Evolutionary conservation across 2,797 vertebrate species (phyloP), one percentile per base, ranked within the genome.

Genomic region (Fringilla coelebs): DNA sequence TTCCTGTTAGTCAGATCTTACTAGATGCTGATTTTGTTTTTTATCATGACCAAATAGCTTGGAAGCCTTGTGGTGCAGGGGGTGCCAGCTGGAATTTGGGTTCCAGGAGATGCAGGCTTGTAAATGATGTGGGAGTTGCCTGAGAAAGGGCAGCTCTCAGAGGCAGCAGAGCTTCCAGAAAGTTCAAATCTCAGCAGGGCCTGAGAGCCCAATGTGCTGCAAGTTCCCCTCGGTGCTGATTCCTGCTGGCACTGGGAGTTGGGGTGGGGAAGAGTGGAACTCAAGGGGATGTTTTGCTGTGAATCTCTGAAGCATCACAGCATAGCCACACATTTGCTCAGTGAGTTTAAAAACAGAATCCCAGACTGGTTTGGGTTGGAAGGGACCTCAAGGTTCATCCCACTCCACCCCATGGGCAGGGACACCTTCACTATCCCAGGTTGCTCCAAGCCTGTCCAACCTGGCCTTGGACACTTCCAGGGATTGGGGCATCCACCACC

Each of bases 131-230:
- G 2, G 54, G 34, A 84, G 24, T 28, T 7, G 2, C 9, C 28
- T 57, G 73, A 86, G 36, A 32, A 92, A 18, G 40, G 51, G 65
- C 72, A n/a, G 41, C 73, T 74, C 21, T 28, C 24, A 65, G 76
- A 84, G 70, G 81, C 31, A 77, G 13, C 11, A 60, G 52, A 46
- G 36, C 83, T 90, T 40, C 24, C 63, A 63, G 58, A 28, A 41
- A 19, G 29, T 29, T 36, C 65, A 13, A 4, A 32, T 38, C 49
- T 60, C 22, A 46, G 83, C 11, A 29, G 68, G 49, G 29, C 38
- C 60, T 17, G 10, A 8, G 43, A 77, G n/a, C 51, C 55, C 68
- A 51, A 0, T 12, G 1, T 12, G 1, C 43, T 63, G 45, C 1
- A 1, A 12, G 49, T 7, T 19, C 26, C 49, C 31, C 67, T 38